Conservation (phyloP, 2,113 vertebrate species). For the Laticauda laticaudata region DNA sequence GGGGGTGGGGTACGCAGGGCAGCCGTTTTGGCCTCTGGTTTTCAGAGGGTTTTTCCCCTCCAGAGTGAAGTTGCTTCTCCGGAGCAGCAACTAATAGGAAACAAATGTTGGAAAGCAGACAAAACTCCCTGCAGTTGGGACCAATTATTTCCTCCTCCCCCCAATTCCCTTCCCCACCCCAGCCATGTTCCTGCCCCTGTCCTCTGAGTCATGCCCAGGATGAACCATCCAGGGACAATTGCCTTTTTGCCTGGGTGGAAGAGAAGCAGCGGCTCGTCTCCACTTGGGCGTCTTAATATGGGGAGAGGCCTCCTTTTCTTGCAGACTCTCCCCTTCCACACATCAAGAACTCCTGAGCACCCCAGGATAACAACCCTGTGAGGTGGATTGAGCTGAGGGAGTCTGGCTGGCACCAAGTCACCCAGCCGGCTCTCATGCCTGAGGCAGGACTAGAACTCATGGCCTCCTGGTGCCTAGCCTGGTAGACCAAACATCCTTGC, state of each 20-base stretch:
- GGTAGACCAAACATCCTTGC: background rate
- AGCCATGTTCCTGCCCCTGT: background rate
- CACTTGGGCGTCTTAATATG: background rate
- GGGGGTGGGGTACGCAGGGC: fast-evolving
- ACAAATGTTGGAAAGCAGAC: background rate
- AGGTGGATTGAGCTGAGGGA: background rate
- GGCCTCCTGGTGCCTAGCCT: background rate
- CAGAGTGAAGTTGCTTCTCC: background rate
- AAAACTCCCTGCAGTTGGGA: background rate
- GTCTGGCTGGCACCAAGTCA: background rate
- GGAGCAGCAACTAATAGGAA: background rate
- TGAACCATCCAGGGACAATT: background rate
- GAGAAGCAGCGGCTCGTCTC: background rate
- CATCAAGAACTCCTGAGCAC: background rate
- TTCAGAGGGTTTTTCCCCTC: background rate
- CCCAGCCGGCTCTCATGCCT: background rate
- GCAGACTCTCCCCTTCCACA: background rate
- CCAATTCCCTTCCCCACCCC: background rate
- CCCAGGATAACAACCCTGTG: background rate
- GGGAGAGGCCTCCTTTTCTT: background rate
- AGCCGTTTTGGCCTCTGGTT: background rate
- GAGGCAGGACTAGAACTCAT: background rate
- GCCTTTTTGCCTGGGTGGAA: background rate
- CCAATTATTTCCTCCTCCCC: background rate
- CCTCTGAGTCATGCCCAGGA: background rate